phyloP scores from a whole-genome alignment of 2,888 invertebrate species.

The Apodemia zela region DNA sequence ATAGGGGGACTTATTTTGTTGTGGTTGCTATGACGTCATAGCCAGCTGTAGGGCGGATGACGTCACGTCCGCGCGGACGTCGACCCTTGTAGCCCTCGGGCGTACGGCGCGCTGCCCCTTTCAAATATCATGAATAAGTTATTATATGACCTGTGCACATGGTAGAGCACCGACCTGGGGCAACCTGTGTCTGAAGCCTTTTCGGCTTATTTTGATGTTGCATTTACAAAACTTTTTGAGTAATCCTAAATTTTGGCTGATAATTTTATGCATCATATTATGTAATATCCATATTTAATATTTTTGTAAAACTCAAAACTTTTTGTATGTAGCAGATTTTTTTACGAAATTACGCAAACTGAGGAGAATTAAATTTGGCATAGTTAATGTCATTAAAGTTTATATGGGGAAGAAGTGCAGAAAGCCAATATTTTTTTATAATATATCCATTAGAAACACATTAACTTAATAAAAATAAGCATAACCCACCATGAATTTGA shows the following conservation, averaged over 20 bases:
- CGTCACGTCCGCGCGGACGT: conserved; percentile 64
- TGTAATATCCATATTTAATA: no score
- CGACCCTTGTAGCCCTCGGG: conserved; percentile 64
- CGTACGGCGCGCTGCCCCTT: conserved; percentile 50
- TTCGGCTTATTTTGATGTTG: conserved; percentile 9
- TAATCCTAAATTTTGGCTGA: neutral
- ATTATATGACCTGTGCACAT: conserved; percentile 49
- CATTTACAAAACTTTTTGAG: neutral
- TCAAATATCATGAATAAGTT: conserved; percentile 67
- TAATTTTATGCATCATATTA: no score
- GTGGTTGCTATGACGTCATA: conserved; percentile 65
- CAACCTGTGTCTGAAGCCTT: conserved; percentile 53
- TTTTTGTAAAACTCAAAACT: no score
- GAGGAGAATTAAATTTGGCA: no score
- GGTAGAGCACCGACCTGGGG: conserved; percentile 58
- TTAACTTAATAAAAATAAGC: no score
- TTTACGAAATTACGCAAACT: no score
- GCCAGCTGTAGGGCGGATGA: conserved; percentile 77
- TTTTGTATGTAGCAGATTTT: no score
- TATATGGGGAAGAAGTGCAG: no score
- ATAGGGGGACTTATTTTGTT: conserved; percentile 57
- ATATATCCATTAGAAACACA: no score
- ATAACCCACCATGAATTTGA: no score
- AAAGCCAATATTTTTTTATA: no score
- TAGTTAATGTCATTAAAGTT: no score